Base-by-base conservation (phyloP, 1,140 invertebrate species). In the Aplysia californica region DNA sequence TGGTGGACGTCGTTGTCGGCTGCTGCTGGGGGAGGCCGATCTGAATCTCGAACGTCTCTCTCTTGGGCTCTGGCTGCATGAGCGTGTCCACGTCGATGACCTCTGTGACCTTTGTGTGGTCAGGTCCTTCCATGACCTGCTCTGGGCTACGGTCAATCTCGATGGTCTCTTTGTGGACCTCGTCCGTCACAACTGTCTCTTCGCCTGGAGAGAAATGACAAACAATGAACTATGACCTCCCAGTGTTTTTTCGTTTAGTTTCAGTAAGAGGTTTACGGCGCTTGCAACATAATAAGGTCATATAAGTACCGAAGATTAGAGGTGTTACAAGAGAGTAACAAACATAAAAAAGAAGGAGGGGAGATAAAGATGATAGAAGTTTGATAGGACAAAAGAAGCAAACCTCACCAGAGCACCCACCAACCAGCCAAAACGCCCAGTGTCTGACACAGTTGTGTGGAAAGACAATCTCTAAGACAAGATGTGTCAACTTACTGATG, bases 401-500 rank as follows among this genome's bases (percentile, higher is more conserved):
- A n/a, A n/a, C n/a, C n/a, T n/a, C n/a, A n/a, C n/a, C n/a, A n/a
- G n/a, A n/a, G n/a, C n/a, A n/a, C n/a, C n/a, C n/a, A n/a, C n/a
- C n/a, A n/a, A n/a, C n/a, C n/a, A n/a, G n/a, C n/a, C n/a, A n/a
- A n/a, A n/a, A n/a, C n/a, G n/a, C n/a, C n/a, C n/a, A n/a, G n/a
- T n/a, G n/a, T n/a, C n/a, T n/a, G n/a, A n/a, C n/a, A n/a, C n/a
- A n/a, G n/a, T n/a, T n/a, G n/a, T n/a, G n/a, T n/a, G n/a, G n/a
- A n/a, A n/a, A n/a, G n/a, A n/a, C n/a, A n/a, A n/a, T n/a, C n/a
- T n/a, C n/a, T n/a, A n/a, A n/a, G n/a, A n/a, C n/a, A n/a, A n/a
- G n/a, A n/a, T n/a, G n/a, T n/a, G n/a, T n/a, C n/a, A n/a, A 85
- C 85, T 87, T 82, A 88, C 87, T 77, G 74, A 85, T 78, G 29